phyloP scores from a whole-genome alignment of 2,797 vertebrate species.

The Acrocephalus scirpaceus region DNA sequence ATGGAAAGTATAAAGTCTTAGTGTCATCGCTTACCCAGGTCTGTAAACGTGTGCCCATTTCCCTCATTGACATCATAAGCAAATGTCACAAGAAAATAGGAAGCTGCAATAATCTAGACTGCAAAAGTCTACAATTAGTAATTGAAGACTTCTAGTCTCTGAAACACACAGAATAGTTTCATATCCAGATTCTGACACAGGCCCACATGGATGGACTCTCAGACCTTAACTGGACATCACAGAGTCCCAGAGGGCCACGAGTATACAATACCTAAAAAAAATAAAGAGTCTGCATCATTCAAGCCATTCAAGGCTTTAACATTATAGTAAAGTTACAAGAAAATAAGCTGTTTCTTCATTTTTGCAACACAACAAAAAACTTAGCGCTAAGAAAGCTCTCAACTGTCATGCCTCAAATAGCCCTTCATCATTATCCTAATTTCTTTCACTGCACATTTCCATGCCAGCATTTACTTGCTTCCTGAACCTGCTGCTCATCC shows the following conservation, averaged over 20 bases:
- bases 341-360: not conserved
- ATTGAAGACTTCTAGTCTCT: not conserved
- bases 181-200: not conserved
- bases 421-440: not conserved
- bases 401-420: not conserved
- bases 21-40: rapidly evolving
- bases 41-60: rapidly evolving
- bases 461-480: not conserved
- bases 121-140: not conserved
- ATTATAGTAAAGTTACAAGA: not conserved
- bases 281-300: not conserved
- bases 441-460: not conserved
- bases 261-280: not conserved
- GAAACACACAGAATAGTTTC: not conserved
- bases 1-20: not conserved
- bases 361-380: not conserved
- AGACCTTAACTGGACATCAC: not conserved
- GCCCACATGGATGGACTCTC: not conserved
- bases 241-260: not conserved
- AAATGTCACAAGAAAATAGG: not conserved
- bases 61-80: not conserved
- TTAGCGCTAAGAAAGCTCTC: not conserved
- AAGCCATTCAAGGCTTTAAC: not conserved
- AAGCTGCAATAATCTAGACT: not conserved
- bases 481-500: not conserved